Percentiles rank a stretch among this genome's conserved stretches.
These are phyloP conservation scores for Cheilosia variabilis DNA, from an alignment of 2,888 invertebrate species.

Conservation along the genomic window DNA sequence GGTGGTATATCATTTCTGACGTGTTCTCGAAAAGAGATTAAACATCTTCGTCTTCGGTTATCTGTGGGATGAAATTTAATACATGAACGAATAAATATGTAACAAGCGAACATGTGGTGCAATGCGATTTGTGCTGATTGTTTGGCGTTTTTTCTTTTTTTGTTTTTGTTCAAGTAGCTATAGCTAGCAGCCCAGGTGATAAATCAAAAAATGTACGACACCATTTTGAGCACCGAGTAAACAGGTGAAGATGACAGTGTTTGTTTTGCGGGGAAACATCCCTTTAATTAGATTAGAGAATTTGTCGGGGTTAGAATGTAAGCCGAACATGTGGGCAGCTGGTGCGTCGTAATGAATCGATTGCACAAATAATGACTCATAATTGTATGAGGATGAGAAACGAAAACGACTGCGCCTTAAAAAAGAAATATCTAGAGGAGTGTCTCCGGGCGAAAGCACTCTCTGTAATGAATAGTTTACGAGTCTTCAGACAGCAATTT, in stretches of 20 bases:
- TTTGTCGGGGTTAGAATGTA: not conserved
- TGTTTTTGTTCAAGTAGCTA: not conserved
- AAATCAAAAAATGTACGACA: constrained; percentile 23
- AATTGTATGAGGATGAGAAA: not conserved
- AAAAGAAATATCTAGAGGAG: not conserved
- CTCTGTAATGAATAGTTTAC: not conserved
- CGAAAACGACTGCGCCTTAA: not conserved
- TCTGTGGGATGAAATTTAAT: not conserved
- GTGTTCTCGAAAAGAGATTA: constrained; percentile 45
- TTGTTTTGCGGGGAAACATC: not conserved
- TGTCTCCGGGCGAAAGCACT: not conserved
- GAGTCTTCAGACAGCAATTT: not conserved
- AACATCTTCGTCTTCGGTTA: constrained; percentile 11
- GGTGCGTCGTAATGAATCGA: constrained; percentile 3
- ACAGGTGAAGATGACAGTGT: constrained; percentile 25
- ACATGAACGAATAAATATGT: not conserved
- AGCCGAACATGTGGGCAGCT: not conserved
- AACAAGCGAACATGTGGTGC: constrained; percentile 18
- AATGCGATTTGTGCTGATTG: constrained; percentile 50
- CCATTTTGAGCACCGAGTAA: constrained; percentile 26
- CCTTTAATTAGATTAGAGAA: constrained; percentile 34
- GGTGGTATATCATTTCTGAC: constrained; percentile 54
- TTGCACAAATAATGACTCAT: not conserved
- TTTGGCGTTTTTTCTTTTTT: not conserved
- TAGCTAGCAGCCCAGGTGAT: not conserved